phyloP scores from a whole-genome alignment of 2,113 vertebrate species.

The Phoxinus phoxinus region DNA sequence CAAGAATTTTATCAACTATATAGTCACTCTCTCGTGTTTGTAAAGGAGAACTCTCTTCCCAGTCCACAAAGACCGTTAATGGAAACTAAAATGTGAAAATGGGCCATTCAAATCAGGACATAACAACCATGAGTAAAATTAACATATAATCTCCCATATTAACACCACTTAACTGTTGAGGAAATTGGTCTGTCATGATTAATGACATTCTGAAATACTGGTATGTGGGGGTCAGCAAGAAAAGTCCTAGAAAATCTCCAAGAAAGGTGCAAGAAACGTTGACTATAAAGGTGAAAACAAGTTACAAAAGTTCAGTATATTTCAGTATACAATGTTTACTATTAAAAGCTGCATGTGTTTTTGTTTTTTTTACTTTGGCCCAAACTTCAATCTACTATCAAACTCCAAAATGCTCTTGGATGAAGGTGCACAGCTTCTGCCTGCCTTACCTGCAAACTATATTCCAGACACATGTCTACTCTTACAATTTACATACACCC shows the following conservation, averaged over 20 bases:
- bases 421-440: neutral
- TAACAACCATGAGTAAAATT: neutral
- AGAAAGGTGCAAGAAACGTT: neutral
- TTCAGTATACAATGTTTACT: neutral
- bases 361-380: neutral
- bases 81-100: neutral
- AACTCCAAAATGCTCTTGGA: neutral
- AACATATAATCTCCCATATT: neutral
- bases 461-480: constrained; percentile 51
- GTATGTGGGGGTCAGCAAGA: neutral
- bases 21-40: neutral
- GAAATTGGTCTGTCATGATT: too few relatives aligned
- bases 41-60: neutral
- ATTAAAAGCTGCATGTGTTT: neutral
- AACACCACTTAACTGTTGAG: too few relatives aligned
- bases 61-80: neutral
- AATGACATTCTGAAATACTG: neutral
- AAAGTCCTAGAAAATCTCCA: neutral
- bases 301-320: neutral
- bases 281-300: neutral
- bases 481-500: constrained; percentile 60
- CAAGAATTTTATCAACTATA: neutral
- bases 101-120: neutral
- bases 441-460: neutral
- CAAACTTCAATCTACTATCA: neutral